These are phyloP conservation scores for Willisornis vidua DNA, from an alignment of 2,113 vertebrate genomes.

Conservation along the genomic window DNA sequence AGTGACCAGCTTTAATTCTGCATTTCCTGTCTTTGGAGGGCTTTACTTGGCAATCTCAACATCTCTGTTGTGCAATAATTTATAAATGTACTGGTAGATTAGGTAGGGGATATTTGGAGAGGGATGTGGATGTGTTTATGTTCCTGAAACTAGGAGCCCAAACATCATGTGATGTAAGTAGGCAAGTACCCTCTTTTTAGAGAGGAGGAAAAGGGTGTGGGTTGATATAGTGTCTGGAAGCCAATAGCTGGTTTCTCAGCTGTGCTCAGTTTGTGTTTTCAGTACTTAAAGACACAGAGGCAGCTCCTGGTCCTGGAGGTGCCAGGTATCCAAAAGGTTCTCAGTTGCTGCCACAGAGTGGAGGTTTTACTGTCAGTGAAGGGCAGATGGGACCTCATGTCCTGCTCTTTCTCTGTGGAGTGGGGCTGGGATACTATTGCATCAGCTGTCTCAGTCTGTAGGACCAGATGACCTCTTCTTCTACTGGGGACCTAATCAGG, in stretches of 20 bases:
- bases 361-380: not conserved
- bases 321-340: not conserved
- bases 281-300: not conserved
- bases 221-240: not conserved
- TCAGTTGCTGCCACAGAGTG: not conserved
- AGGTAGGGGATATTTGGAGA: not conserved
- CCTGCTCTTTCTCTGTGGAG: not conserved
- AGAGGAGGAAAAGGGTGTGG: not conserved
- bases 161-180: not conserved
- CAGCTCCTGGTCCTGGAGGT: not conserved
- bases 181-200: not conserved
- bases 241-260: not conserved
- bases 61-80: not conserved
- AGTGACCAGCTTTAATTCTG: conserved; percentile 5
- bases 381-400: not conserved
- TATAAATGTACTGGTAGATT: not conserved
- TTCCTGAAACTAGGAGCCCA: not conserved
- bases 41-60: not conserved
- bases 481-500: not conserved
- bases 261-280: not conserved
- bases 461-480: not conserved
- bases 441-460: not conserved
- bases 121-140: not conserved
- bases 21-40: not conserved
- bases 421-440: not conserved